A percentile compares a stretch with the other conserved stretches of the same genome.
phyloP scores from a whole-genome alignment of 2,797 vertebrate genomes.

The Anolis apletophallus region DNA sequence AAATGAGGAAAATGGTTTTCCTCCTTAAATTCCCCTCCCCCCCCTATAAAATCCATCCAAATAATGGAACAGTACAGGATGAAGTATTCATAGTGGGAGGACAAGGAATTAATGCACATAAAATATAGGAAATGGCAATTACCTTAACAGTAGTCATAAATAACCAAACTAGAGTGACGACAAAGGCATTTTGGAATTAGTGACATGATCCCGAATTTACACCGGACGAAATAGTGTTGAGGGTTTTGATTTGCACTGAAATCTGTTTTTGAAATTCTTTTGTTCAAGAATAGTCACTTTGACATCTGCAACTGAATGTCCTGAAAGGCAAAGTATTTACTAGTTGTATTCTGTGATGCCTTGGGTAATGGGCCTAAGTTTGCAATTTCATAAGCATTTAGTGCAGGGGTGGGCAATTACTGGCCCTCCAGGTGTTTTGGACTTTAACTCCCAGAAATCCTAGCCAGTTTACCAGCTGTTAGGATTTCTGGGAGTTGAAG shows the following conservation, averaged over 20 bases:
- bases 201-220: neutral
- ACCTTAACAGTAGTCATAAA: neutral
- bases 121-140: neutral
- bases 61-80: no score
- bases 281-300: neutral
- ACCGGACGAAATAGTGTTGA: neutral
- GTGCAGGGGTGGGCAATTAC: no score
- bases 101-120: neutral
- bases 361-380: neutral
- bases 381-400: neutral
- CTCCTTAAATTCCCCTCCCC: no score
- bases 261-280: neutral
- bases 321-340: neutral
- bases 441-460: no score
- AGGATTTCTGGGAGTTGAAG: no score
- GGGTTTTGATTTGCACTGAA: neutral
- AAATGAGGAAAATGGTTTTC: no score
- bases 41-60: no score
- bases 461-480: no score
- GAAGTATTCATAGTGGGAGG: neutral
- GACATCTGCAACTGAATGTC: neutral
- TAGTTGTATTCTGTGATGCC: neutral
- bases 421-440: no score
- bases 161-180: neutral
- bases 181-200: neutral